Percentiles rank a stretch among this genome's conserved stretches.
These are phyloP conservation scores for Nemopilema nomurai DNA, from an alignment of 30 jellyfish, hydroid and myxozoan species.

Conservation along the genomic window DNA sequence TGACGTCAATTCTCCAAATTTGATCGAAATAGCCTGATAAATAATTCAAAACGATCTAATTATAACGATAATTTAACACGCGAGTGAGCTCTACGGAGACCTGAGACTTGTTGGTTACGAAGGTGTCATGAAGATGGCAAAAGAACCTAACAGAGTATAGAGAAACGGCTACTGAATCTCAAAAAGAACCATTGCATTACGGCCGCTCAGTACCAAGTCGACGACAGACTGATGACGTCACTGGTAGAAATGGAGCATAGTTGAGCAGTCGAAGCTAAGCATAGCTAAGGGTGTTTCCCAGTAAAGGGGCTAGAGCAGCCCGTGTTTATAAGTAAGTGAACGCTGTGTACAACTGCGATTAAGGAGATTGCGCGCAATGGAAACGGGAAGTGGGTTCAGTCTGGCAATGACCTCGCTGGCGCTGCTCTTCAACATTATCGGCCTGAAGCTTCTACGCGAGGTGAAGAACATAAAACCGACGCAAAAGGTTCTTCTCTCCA, in stretches of 20 bases:
- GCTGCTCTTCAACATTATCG: constrained; percentile 13
- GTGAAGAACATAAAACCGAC: constrained; percentile 21
- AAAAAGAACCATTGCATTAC: background rate
- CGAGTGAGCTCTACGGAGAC: too few relatives aligned
- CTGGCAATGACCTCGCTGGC: constrained; percentile 5
- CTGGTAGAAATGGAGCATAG: background rate
- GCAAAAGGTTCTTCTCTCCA: constrained; percentile 19
- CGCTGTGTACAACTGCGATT: too few relatives aligned
- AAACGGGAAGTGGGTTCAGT: background rate
- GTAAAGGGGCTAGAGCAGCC: too few relatives aligned
- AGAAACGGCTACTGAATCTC: background rate
- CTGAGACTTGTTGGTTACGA: too few relatives aligned
- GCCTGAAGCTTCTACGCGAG: constrained; percentile 28
- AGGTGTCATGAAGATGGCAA: background rate
- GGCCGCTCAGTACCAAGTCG: too few relatives aligned
- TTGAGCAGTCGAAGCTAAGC: background rate
- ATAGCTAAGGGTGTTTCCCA: too few relatives aligned
- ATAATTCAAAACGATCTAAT: background rate
- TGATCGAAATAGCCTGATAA: background rate
- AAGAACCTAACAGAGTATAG: too few relatives aligned
- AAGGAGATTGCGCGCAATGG: too few relatives aligned
- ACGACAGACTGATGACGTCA: too few relatives aligned
- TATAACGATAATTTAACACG: background rate
- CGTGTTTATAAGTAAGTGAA: too few relatives aligned
- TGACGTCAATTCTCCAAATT: background rate